phyloP scores from a whole-genome alignment of 2,888 invertebrate species.

The Sabatieria punctata region DNA sequence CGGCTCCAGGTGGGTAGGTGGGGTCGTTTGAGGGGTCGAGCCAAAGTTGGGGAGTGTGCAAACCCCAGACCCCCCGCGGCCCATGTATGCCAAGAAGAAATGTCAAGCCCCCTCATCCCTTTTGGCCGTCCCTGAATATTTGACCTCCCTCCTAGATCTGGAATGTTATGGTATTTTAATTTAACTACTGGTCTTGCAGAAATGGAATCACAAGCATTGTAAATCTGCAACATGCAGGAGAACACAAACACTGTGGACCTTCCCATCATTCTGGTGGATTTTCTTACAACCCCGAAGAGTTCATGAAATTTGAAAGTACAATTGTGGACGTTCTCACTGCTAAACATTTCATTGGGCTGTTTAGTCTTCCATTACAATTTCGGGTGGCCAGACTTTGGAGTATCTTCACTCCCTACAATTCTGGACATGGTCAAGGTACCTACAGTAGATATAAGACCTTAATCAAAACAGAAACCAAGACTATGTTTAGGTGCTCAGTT shows the following conservation, averaged over 20 bases:
- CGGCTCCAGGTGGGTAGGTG: too few species aligned
- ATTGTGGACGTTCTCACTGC: slow-evolving; percentile 14
- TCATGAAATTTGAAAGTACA: slow-evolving; percentile 69
- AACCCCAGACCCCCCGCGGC: too few species aligned
- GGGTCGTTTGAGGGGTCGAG: too few species aligned
- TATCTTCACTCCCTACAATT: slow-evolving; percentile 54
- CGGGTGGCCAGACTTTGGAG: slow-evolving; percentile 64
- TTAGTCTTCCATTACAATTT: slow-evolving; percentile 78
- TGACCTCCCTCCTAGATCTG: too few species aligned
- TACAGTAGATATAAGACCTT: too few species aligned
- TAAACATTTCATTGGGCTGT: slow-evolving; percentile 19
- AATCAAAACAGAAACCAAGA: too few species aligned
- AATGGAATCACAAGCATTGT: slow-evolving; percentile 62
- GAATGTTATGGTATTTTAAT: too few species aligned
- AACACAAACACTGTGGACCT: slow-evolving; percentile 64
- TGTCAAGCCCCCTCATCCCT: too few species aligned
- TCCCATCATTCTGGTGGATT: slow-evolving; percentile 46
- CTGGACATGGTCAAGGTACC: slow-evolving; percentile 78
- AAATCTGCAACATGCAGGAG: slow-evolving; percentile 65
- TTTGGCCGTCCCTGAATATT: too few species aligned
- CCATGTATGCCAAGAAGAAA: too few species aligned
- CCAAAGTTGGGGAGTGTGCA: too few species aligned
- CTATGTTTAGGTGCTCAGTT: slow-evolving; percentile 69
- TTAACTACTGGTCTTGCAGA: too few species aligned
- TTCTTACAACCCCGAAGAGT: slow-evolving; percentile 61